Base-by-base conservation (phyloP, 2,113 vertebrate genomes). In the Coracopsis vasa region DNA sequence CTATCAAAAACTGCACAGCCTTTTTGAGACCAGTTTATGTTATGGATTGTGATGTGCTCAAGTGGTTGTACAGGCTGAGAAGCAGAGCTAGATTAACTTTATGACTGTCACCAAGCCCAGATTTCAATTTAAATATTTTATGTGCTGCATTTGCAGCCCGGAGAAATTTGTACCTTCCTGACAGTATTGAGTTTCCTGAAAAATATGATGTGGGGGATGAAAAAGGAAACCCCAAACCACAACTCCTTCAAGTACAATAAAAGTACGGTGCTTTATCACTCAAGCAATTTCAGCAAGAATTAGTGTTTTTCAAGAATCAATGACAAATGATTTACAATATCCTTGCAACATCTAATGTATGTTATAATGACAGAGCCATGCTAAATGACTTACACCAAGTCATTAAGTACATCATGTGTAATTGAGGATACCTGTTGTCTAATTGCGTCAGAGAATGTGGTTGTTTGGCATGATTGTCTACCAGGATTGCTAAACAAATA, bases 41-140 rank as follows among this genome's bases (percentile, higher is more conserved):
- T 84, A 18, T 0, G 6, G 39, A 28, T 72, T 91, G 35, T 51
- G 80, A 74, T 64, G 65, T 79, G 61, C 44, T 75, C 33, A 72
- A 51, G 48, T 77, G 75, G 64, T 74, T 79, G 60, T n/a, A 78
- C 56, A 91, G 69, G 15, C 56, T 79, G 33, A 74, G 70, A 67
- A 51, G 51, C 61, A 88, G 61, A 86, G 39, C 6, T 86, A 84
- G 77, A 58, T 79, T 81, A 79, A 79, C 44, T 48, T 90, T 81
- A 31, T 75, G 71, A 24, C 51, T 93, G 69, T 86, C 80, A 72
- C 44, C n/a, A 85, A 88, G 61, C 28, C 65, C 44, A 81, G 61
- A 82, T 87, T 95, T 94, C 42, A 75, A 37, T 67, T 81, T 65
- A 67, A 92, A 82, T 95, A 84, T 90, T 94, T 96, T 37, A 88